A percentile compares a stretch with the other conserved stretches of the same genome.
Conservation (phyloP, 2,113 vertebrate genomes). For the Ptilonorhynchus violaceus region DNA sequence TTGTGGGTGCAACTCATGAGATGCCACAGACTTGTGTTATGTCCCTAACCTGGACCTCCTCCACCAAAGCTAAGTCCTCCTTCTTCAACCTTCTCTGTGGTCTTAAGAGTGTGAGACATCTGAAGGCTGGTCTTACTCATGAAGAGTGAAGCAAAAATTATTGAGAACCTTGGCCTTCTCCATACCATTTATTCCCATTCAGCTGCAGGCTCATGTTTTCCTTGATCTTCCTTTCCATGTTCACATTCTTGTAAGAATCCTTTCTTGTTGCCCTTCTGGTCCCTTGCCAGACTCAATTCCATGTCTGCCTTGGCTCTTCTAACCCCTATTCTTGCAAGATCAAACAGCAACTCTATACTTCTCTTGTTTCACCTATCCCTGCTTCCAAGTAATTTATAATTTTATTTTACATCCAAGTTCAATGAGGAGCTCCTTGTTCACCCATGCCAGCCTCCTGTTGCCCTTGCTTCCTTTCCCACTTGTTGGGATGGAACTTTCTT, state of each 20-base stretch:
- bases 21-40: background rate
- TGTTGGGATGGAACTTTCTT: background rate
- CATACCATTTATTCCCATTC: background rate
- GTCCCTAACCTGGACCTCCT: background rate
- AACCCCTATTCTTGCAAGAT: background rate
- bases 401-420: background rate
- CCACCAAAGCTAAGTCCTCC: background rate
- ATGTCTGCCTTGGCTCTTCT: background rate
- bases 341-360: background rate
- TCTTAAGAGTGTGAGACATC: background rate
- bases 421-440: background rate
- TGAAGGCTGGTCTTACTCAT: background rate
- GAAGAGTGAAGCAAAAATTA: background rate
- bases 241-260: background rate
- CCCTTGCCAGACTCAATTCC: background rate
- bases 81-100: background rate
- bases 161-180: background rate
- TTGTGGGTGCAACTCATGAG: background rate
- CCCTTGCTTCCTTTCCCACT: background rate
- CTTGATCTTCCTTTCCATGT: background rate
- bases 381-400: background rate
- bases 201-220: background rate
- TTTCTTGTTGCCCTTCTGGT: background rate
- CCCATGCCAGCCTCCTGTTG: background rate
- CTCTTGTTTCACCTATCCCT: background rate